phyloP scores from a whole-genome alignment of 2,113 vertebrate genomes.

The Danio rerio region DNA sequence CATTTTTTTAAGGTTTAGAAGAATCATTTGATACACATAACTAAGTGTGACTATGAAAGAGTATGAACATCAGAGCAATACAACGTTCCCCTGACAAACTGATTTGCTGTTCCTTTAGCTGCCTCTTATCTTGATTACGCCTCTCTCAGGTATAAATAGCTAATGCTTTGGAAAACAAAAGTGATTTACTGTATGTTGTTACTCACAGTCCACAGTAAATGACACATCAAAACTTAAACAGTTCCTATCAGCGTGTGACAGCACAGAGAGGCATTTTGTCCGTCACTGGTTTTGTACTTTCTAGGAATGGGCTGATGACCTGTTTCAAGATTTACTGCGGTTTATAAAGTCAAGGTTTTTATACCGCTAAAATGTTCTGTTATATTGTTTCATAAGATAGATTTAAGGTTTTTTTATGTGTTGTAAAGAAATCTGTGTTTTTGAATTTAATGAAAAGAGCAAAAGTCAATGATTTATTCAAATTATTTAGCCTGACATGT shows the following conservation, averaged over 20 bases:
- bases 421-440: no score
- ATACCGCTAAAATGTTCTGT: no score
- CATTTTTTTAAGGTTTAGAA: no score
- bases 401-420: no score
- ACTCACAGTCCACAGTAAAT: background rate
- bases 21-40: background rate
- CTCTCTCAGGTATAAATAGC: background rate
- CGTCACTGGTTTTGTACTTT: background rate
- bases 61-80: background rate
- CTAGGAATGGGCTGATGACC: background rate
- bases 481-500: no score
- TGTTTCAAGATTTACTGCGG: no score
- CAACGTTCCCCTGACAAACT: background rate
- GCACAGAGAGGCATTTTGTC: background rate
- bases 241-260: background rate
- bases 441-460: no score
- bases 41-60: background rate
- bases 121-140: constrained; percentile 19
- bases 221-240: background rate
- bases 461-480: no score
- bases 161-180: background rate
- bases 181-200: background rate
- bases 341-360: no score
- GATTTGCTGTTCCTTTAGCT: constrained; percentile 6
- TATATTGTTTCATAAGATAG: no score